phyloP scores from a whole-genome alignment of 1,140 invertebrate genomes.

The Cecropterus lyciades region DNA sequence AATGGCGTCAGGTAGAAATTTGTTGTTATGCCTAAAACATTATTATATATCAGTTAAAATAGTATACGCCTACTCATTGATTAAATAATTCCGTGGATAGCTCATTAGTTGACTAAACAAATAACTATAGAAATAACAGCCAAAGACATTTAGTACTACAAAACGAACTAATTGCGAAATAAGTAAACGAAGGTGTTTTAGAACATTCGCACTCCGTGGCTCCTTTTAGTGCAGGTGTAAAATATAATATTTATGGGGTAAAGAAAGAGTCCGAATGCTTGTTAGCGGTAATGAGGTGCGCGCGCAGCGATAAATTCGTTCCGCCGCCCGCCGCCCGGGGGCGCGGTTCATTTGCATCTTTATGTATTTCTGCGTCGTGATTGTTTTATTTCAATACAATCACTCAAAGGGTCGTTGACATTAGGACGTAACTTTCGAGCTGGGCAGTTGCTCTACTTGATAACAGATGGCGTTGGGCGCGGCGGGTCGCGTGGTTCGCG shows the following conservation, averaged over 20 bases:
- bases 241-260: slow-evolving; percentile 82
- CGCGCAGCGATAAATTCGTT: slow-evolving; percentile 76
- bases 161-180: slow-evolving; percentile 29
- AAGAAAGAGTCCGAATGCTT: slow-evolving; percentile 77
- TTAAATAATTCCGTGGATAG: too few species aligned
- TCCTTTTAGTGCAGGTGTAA: slow-evolving; percentile 75
- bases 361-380: slow-evolving; percentile 66
- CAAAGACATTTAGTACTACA: slow-evolving; percentile 25
- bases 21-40: too few species aligned
- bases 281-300: slow-evolving; percentile 81
- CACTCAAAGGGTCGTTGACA: slow-evolving; percentile 49
- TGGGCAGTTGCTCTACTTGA: slow-evolving; percentile 49
- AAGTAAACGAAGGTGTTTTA: slow-evolving; percentile 29
- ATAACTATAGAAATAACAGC: neutral
- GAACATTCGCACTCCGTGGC: slow-evolving; percentile 19
- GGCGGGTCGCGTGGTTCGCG: slow-evolving; percentile 12
- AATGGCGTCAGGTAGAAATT: too few species aligned
- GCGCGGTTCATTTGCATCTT: slow-evolving; percentile 77
- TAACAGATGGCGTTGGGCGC: slow-evolving; percentile 66
- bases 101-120: too few species aligned
- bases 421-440: slow-evolving; percentile 8
- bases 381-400: slow-evolving; percentile 56
- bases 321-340: slow-evolving; percentile 70
- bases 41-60: too few species aligned
- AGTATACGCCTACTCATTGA: too few species aligned